Evolutionary conservation across 2,797 vertebrate species (phyloP).

Genomic region (Cryptoprocta ferox): DNA sequence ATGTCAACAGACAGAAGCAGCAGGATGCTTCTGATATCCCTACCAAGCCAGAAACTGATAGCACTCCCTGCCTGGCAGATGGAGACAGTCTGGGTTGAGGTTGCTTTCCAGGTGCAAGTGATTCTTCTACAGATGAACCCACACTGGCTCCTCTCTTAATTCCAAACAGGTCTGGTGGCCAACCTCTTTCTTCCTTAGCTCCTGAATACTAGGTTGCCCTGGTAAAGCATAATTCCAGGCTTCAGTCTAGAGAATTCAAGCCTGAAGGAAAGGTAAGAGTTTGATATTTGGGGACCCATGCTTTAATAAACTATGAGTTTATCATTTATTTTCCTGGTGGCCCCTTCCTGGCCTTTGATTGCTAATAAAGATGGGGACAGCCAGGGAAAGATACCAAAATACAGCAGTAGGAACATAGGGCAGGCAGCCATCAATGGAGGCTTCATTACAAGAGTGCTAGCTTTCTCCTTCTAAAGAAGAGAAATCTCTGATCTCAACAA

Average conservation of each 20-base stretch:
- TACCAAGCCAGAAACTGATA: not conserved
- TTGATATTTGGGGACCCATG: not conserved
- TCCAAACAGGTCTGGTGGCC: not conserved
- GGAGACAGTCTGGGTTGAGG: not conserved
- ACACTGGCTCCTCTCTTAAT: not conserved
- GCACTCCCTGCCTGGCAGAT: not conserved
- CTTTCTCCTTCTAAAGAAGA: not conserved
- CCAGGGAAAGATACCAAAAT: not conserved
- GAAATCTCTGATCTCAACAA: not conserved
- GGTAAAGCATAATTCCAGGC: not conserved
- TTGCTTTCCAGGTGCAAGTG: conserved; percentile 5
- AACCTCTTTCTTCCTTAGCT: not conserved
- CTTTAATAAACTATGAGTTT: not conserved
- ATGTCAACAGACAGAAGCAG: not conserved
- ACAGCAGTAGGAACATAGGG: not conserved
- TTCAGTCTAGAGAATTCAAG: conserved; percentile 5
- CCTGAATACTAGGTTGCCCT: not conserved
- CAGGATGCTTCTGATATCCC: not conserved
- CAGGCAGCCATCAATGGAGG: not conserved
- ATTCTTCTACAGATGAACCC: not conserved
- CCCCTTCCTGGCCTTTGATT: not conserved
- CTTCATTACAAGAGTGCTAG: not conserved
- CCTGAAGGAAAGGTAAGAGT: not conserved
- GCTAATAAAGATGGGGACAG: not conserved
- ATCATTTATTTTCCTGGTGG: not conserved